These are phyloP conservation scores for Bellardia pandia DNA, from an alignment of 2,888 invertebrate species.

Conservation along the genomic window DNA sequence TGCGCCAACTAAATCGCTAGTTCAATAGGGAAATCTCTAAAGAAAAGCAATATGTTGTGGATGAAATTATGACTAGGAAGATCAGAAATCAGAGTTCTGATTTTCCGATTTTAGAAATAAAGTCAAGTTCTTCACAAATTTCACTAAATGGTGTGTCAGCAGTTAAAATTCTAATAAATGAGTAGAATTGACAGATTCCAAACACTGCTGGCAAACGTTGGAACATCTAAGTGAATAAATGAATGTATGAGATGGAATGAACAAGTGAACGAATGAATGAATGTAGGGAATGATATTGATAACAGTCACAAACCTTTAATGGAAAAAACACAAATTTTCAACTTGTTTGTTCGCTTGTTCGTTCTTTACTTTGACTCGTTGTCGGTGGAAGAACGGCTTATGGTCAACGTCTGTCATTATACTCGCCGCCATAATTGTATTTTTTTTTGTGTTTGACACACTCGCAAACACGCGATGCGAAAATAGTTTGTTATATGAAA, in stretches of 20 bases:
- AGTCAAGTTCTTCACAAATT: too few relatives aligned
- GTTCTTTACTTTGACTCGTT: not conserved
- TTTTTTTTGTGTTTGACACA: not conserved
- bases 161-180: too few relatives aligned
- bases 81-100: too few relatives aligned
- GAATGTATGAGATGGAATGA: constrained; percentile 40
- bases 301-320: constrained; percentile 52
- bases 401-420: constrained; percentile 1
- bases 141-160: too few relatives aligned
- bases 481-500: not conserved
- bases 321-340: constrained; percentile 35
- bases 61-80: too few relatives aligned
- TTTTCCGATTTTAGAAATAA: too few relatives aligned
- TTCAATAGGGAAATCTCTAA: too few relatives aligned
- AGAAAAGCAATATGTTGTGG: too few relatives aligned
- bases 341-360: constrained; percentile 7
- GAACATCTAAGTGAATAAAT: constrained; percentile 38
- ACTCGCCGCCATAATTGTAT: not conserved
- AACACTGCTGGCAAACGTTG: not conserved
- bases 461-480: not conserved
- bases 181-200: too few relatives aligned
- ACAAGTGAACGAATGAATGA: not conserved
- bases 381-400: constrained; percentile 1
- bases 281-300: constrained; percentile 40
- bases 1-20: too few relatives aligned